Conservation (phyloP, 2,888 invertebrate genomes). For the Orthosia incerta region DNA sequence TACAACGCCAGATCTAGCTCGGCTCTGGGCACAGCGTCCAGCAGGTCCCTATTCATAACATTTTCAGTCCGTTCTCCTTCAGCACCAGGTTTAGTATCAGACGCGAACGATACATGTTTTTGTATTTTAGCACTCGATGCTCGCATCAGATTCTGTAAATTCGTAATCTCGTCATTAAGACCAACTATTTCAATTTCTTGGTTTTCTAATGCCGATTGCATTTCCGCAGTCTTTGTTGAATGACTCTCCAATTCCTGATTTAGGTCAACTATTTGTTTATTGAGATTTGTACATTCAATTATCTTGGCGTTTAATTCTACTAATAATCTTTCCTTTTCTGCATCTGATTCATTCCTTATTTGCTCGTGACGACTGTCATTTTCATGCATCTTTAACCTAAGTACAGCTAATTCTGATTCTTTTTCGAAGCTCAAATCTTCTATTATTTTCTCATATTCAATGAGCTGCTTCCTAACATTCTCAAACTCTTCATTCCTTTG, state of each 20-base stretch:
- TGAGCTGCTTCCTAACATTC: constrained; percentile 80
- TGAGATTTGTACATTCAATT: constrained; percentile 87
- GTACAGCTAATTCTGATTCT: constrained; percentile 89
- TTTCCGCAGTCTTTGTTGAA: constrained; percentile 89
- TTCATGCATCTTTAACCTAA: constrained; percentile 90
- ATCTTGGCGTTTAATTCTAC: constrained; percentile 85
- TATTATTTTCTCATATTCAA: constrained; percentile 85
- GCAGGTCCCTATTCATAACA: constrained; percentile 76
- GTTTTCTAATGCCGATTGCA: constrained; percentile 92
- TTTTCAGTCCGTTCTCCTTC: constrained; percentile 69
- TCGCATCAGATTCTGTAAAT: constrained; percentile 77
- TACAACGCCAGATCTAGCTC: constrained; percentile 95
- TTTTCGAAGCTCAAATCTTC: constrained; percentile 89
- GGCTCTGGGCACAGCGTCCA: constrained; percentile 89
- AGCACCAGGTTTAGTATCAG: constrained; percentile 82
- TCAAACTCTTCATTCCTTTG: constrained; percentile 87
- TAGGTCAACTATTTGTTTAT: constrained; percentile 89
- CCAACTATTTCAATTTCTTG: constrained; percentile 94
- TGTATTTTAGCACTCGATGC: constrained; percentile 82
- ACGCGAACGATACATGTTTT: constrained; percentile 87
- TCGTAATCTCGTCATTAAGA: constrained; percentile 92
- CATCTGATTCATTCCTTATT: constrained; percentile 74
- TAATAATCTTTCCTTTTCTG: constrained; percentile 76
- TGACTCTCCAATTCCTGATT: constrained; percentile 90
- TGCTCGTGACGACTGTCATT: constrained; percentile 79